Evolutionary conservation across 2,113 vertebrate genomes (phyloP).

Genomic region (Hucho hucho): DNA sequence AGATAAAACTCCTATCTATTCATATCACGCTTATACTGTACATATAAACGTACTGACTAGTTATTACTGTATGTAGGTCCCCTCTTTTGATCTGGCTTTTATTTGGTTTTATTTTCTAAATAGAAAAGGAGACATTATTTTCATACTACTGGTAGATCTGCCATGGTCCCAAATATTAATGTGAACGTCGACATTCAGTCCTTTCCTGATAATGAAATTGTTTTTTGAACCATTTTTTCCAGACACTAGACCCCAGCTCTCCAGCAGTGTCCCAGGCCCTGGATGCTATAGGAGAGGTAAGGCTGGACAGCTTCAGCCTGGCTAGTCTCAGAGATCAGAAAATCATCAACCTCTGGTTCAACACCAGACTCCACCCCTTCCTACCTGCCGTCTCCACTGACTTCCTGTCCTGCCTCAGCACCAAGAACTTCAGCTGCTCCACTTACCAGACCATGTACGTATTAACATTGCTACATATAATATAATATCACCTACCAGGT

Average conservation of each 20-base stretch:
- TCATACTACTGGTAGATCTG: too few species aligned
- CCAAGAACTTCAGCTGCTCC: constrained; percentile 52
- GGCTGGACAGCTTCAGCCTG: constrained; percentile 41
- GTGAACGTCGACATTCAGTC: too few species aligned
- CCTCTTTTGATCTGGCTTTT: neutral
- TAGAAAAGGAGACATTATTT: too few species aligned
- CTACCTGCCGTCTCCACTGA: constrained; percentile 44
- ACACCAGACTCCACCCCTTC: constrained; percentile 56
- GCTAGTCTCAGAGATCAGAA: constrained; percentile 20
- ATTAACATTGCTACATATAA: too few species aligned
- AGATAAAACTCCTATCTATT: neutral
- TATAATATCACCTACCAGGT: too few species aligned
- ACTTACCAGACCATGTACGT: constrained; percentile 43
- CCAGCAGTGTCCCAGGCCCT: constrained; percentile 45
- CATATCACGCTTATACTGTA: neutral
- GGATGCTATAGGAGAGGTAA: constrained; percentile 62
- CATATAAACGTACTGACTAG: neutral
- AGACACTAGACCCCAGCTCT: constrained; percentile 47
- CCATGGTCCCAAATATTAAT: too few species aligned
- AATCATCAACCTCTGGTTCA: constrained; percentile 64
- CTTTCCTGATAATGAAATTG: neutral
- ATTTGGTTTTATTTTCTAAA: neutral
- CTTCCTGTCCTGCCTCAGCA: constrained; percentile 63
- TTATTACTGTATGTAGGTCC: neutral
- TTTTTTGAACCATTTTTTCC: neutral